Evolutionary conservation across 2,113 vertebrate genomes (phyloP), one percentile per base, ranked within the genome.

Genomic region (Tringa solitaria): DNA sequence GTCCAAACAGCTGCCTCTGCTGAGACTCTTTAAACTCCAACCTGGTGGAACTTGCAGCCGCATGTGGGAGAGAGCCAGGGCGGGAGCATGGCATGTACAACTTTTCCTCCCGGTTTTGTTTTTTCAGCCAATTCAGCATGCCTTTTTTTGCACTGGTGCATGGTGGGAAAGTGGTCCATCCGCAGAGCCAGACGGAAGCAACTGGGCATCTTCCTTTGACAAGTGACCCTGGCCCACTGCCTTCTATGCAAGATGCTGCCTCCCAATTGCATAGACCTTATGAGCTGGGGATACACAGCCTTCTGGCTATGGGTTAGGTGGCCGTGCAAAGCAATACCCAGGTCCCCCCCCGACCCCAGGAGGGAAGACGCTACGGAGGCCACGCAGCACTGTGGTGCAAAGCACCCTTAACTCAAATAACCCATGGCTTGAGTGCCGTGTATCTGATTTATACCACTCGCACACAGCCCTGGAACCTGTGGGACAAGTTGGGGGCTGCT

Each of bases 1-100:
- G 96, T 97, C 95, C 72, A 54, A 96, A 97, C 98, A 98, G 98
- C 98, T 98, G 98, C 97, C 98, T 98, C 98, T 98, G 97, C 96
- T 95, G 95, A 98, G 97, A 98, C 98, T 98, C 98, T 98, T 98
- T 98, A 98, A 98, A 98, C 98, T 98, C 97, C 96, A 95, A 97
- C 95, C 96, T 97, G 97, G 97, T 97, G 96, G 96, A 97, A 97
- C 97, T 97, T 95, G 96, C 97, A 96, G 97, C 95, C 94, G 98
- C 98, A 98, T 98, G 98, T 57, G 95, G 95, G 97, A 97, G 97
- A 96, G 93, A 97, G 96, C 96, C 84, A 95, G 96, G 96, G 97
- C 26, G 94, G 97, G 91, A 97, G 98, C 98, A 98, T 98, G 98
- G 98, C 98, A 98, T 98, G 98, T 89, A 57, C 94, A 84, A 94